phyloP scores from a whole-genome alignment of 2,888 invertebrate genomes.

The Dichetophora obliterata region DNA sequence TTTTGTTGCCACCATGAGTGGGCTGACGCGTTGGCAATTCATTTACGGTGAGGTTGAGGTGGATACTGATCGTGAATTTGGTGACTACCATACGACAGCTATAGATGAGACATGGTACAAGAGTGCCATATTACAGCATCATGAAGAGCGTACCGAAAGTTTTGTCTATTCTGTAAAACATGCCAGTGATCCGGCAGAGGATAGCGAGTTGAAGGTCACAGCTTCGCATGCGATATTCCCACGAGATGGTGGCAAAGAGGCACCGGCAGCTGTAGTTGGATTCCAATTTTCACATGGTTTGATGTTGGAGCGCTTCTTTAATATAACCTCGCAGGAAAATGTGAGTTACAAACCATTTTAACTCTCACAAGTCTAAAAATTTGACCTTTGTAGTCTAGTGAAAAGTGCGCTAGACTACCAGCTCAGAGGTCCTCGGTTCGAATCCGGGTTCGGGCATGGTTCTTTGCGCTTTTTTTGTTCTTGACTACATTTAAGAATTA shows the following conservation, averaged over 20 bases:
- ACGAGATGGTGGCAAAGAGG: constrained; percentile 80
- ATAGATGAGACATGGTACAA: constrained; percentile 94
- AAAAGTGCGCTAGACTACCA: too few species aligned
- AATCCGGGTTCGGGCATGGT: too few species aligned
- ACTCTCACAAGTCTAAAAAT: not conserved
- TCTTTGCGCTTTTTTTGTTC: too few species aligned
- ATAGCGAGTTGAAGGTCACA: constrained; percentile 78
- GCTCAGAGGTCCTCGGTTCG: too few species aligned
- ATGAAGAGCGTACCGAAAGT: constrained; percentile 78
- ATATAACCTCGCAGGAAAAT: constrained; percentile 75
- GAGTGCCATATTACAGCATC: constrained; percentile 88
- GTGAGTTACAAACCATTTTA: constrained; percentile 57
- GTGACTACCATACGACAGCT: constrained; percentile 80
- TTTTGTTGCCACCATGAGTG: constrained; percentile 91
- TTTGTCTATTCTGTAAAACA: constrained; percentile 85
- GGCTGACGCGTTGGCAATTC: constrained; percentile 89
- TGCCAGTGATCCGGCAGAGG: constrained; percentile 67
- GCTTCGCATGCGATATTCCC: constrained; percentile 88
- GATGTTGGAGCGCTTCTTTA: constrained; percentile 78
- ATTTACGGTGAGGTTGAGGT: constrained; percentile 74
- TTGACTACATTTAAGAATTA: too few species aligned
- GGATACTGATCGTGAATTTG: constrained; percentile 76
- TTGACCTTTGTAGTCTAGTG: too few species aligned
- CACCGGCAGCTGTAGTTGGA: constrained; percentile 91
- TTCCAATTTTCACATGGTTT: constrained; percentile 83